phyloP scores from a whole-genome alignment of 2,113 vertebrate genomes.

The Symphodus melops region DNA sequence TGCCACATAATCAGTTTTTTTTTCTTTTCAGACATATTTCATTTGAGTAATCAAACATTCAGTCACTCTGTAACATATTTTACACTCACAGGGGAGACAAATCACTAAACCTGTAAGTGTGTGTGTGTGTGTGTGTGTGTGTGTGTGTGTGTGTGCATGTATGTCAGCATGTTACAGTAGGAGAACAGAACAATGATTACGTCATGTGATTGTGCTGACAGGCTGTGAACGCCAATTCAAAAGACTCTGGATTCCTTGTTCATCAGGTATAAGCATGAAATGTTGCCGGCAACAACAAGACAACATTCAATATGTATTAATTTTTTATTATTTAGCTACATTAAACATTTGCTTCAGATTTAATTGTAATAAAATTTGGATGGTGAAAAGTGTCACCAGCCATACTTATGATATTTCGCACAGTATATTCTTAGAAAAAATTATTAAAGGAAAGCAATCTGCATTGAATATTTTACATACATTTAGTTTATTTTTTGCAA shows the following conservation, averaged over 20 bases:
- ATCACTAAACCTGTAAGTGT: constrained; percentile 38
- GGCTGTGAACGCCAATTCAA: constrained; percentile 13
- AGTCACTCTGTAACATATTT: constrained; percentile 57
- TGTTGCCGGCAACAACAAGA: background rate
- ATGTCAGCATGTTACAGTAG: background rate
- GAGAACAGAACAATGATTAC: constrained; percentile 23
- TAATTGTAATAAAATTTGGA: background rate
- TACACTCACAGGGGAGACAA: constrained; percentile 56
- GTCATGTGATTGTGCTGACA: constrained; percentile 28
- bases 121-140: background rate
- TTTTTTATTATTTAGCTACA: background rate
- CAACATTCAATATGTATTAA: background rate
- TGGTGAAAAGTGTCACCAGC: background rate
- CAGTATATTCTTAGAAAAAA: background rate
- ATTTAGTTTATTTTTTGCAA: background rate
- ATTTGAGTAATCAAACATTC: constrained; percentile 65
- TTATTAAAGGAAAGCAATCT: background rate
- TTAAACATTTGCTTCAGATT: background rate
- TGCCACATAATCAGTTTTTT: constrained; percentile 65
- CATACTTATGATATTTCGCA: background rate
- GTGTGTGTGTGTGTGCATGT: background rate
- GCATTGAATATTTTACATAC: background rate
- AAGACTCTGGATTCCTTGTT: constrained; percentile 10
- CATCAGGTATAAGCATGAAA: constrained; percentile 9
- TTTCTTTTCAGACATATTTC: constrained; percentile 57